Conservation (phyloP, 2,797 vertebrate genomes). For the Myotis vivesi region DNA sequence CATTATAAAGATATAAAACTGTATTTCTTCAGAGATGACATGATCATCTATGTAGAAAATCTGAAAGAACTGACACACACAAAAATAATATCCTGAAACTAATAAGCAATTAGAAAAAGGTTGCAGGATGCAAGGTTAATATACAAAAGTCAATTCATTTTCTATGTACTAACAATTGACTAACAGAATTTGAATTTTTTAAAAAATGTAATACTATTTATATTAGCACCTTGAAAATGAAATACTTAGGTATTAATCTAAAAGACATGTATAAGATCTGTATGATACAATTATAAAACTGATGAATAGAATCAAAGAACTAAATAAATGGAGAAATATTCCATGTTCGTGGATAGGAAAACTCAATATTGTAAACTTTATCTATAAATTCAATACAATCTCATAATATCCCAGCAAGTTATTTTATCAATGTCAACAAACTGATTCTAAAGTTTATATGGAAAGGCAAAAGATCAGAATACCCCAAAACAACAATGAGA, state of each 20-base stretch:
- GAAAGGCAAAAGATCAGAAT: neutral
- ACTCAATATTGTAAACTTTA: neutral
- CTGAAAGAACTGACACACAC: neutral
- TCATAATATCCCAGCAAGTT: neutral
- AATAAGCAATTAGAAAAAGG: neutral
- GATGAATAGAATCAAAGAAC: neutral
- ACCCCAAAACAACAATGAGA: neutral
- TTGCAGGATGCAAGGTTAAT: neutral
- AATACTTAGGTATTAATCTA: neutral
- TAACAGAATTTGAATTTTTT: neutral
- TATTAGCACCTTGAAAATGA: neutral
- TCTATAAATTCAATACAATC: neutral
- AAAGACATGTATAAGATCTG: neutral
- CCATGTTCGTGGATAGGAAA: neutral
- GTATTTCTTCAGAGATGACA: neutral
- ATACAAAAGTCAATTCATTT: neutral
- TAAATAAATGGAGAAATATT: neutral
- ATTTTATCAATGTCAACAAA: neutral
- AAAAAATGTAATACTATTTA: neutral
- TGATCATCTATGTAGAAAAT: neutral
- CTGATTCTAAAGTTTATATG: neutral
- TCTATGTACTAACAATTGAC: neutral
- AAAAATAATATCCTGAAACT: neutral
- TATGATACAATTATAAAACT: neutral
- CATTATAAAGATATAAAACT: neutral